Evolutionary conservation across 2,888 invertebrate species (phyloP).

Genomic region (Aproaerema taeniolella): DNA sequence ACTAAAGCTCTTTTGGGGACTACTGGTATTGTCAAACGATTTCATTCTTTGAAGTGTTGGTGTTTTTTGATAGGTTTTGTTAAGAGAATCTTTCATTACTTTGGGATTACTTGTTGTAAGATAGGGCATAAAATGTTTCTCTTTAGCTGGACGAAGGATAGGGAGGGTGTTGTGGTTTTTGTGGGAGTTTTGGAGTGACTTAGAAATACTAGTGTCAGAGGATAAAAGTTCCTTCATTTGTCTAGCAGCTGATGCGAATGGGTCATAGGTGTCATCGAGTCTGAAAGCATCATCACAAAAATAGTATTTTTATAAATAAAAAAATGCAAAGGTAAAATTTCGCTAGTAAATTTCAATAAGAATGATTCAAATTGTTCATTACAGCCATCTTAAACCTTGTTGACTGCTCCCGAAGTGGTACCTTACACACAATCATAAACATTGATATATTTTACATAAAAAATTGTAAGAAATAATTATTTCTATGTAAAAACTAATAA

Average conservation of each 20-base stretch:
- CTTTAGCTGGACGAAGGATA: slow-evolving; percentile 54
- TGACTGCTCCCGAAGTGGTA: too few relatives aligned
- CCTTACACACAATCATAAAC: too few relatives aligned
- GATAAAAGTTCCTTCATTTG: slow-evolving; percentile 89
- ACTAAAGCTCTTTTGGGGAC: slow-evolving; percentile 26
- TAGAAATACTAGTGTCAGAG: slow-evolving; percentile 76
- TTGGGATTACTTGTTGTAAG: slow-evolving; percentile 56
- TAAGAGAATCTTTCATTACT: slow-evolving; percentile 69
- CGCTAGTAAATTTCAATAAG: not conserved
- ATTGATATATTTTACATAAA: too few relatives aligned
- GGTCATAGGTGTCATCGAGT: slow-evolving; percentile 82
- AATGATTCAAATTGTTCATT: too few relatives aligned
- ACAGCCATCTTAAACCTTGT: too few relatives aligned
- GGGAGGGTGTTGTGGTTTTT: slow-evolving; percentile 65
- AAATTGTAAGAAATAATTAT: too few relatives aligned
- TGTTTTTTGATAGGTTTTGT: slow-evolving; percentile 73
- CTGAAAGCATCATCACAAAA: slow-evolving; percentile 33
- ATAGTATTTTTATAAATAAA: not conserved
- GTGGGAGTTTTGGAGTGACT: slow-evolving; percentile 58
- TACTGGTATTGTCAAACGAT: slow-evolving; percentile 65
- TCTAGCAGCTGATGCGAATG: slow-evolving; percentile 86
- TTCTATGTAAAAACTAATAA: too few relatives aligned
- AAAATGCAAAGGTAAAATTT: not conserved
- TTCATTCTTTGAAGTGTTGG: slow-evolving; percentile 71
- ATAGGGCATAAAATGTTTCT: slow-evolving; percentile 47